Conservation (phyloP, 2,888 invertebrate species). For the Philaethria dido region DNA sequence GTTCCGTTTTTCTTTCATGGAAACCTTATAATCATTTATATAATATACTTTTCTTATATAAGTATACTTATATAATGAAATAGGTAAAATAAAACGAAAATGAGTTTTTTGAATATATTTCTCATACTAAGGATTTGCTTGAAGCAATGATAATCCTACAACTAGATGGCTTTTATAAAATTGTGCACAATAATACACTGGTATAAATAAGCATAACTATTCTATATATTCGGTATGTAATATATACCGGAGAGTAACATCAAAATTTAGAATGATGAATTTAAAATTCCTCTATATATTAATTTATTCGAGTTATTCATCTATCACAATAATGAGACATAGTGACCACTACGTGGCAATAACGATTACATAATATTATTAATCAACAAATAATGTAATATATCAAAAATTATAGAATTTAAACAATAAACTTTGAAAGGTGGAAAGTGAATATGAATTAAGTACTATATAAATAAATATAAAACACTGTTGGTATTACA, state of each 20-base stretch:
- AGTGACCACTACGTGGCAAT: constrained; percentile 16
- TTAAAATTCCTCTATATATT: neutral
- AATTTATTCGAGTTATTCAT: constrained; percentile 12
- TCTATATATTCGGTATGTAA: constrained; percentile 5
- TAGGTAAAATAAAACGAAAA: constrained; percentile 7
- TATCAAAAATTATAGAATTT: neutral
- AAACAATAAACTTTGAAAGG: neutral
- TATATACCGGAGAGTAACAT: neutral
- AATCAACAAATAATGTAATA: neutral
- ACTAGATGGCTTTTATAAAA: constrained; percentile 11
- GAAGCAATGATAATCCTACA: constrained; percentile 6
- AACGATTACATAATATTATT: neutral
- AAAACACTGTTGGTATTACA: neutral
- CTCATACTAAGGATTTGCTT: constrained; percentile 14
- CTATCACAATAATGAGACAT: constrained; percentile 20
- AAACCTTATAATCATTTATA: no score
- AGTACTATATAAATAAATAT: neutral
- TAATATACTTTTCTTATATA: no score
- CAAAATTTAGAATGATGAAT: neutral
- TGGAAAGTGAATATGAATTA: neutral
- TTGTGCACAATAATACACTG: constrained; percentile 14
- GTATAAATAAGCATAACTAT: constrained; percentile 6
- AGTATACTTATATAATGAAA: neutral
- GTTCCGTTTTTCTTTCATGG: no score
- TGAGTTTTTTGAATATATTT: constrained; percentile 2